Conservation (phyloP, 1,140 invertebrate genomes). For the Drosophila varians region DNA sequence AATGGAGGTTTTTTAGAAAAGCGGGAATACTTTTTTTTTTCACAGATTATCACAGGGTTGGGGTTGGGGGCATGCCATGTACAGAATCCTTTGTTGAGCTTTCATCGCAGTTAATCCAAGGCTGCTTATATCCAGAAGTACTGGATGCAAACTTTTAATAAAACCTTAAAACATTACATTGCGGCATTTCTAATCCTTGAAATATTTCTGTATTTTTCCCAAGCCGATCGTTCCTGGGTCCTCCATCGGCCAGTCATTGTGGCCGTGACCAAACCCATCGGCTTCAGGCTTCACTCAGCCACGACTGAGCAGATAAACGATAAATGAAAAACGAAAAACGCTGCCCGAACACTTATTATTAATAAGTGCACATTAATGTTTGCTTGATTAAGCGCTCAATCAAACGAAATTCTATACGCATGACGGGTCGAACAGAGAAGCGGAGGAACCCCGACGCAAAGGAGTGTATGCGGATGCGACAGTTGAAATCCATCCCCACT, state of each 20-base stretch:
- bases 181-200: not conserved
- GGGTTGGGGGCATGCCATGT: not conserved
- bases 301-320: conserved; percentile 78
- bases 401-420: conserved; percentile 81
- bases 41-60: not conserved
- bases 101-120: conserved; percentile 56
- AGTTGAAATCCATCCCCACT: conserved; percentile 27
- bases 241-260: conserved; percentile 25
- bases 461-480: conserved; percentile 10
- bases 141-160: too few species aligned
- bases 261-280: conserved; percentile 27
- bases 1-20: conserved; percentile 57
- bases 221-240: conserved; percentile 18
- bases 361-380: conserved; percentile 81
- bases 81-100: conserved; percentile 38
- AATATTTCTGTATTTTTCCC: not conserved
- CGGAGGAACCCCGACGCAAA: conserved; percentile 20
- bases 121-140: conserved; percentile 23
- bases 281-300: conserved; percentile 60
- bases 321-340: conserved; percentile 53
- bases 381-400: conserved; percentile 80
- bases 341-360: conserved; percentile 68
- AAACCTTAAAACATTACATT: not conserved
- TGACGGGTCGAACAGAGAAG: conserved; percentile 50
- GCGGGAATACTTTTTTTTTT: conserved; percentile 42